Evolutionary conservation across 2,113 vertebrate species (phyloP).

Genomic region (Parus major): DNA sequence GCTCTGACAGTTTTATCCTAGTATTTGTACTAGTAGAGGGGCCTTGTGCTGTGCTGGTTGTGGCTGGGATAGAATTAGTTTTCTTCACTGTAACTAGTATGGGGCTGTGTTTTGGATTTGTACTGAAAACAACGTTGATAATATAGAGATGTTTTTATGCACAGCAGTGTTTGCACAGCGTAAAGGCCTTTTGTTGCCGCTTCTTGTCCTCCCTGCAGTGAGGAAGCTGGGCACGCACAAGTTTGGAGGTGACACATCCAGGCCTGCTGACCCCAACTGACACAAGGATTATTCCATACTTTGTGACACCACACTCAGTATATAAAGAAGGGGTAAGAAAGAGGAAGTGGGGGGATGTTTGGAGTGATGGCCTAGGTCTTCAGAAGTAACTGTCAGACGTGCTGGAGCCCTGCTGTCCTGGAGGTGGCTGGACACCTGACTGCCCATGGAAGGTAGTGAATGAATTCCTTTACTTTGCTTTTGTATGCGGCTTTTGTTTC

Average conservation of each 20-base stretch:
- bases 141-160: background rate
- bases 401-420: background rate
- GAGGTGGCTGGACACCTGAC: background rate
- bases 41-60: background rate
- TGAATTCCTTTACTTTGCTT: background rate
- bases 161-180: background rate
- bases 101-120: background rate
- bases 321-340: background rate
- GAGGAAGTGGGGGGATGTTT: background rate
- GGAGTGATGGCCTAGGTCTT: background rate
- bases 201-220: background rate
- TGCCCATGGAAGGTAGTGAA: background rate
- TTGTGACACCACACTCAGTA: background rate
- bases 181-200: background rate
- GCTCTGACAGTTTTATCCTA: background rate
- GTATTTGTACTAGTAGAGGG: background rate
- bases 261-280: background rate
- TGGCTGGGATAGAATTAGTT: background rate
- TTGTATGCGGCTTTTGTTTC: background rate
- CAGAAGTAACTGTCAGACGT: rapidly evolving
- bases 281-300: background rate
- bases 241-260: background rate
- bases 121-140: background rate
- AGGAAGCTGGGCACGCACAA: background rate
- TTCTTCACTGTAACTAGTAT: background rate